Percentiles rank a stretch among this genome's conserved stretches.
Conservation (phyloP, 2,797 vertebrate species). For the Paramormyrops hopkinsi region DNA sequence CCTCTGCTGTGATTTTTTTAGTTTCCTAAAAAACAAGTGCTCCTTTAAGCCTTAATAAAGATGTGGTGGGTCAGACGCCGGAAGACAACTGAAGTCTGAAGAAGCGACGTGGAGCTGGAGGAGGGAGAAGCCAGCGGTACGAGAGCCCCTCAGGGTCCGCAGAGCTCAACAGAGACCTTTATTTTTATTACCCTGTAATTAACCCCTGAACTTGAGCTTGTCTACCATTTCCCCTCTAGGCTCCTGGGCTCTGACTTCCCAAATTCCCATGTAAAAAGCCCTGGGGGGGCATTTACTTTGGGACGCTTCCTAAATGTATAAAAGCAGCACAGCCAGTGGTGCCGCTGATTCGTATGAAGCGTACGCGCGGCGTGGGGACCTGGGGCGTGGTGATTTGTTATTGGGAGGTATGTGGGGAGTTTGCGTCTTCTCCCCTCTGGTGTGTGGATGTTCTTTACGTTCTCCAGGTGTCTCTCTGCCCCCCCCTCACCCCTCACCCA, state of each 20-base stretch:
- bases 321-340: not conserved
- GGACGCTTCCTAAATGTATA: not conserved
- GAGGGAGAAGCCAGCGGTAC: not conserved
- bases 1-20: not conserved
- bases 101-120: slow-evolving; percentile 33
- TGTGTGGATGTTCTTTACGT: not conserved
- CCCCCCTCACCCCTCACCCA: too few relatives aligned
- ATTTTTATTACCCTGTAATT: not conserved
- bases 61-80: slow-evolving; percentile 42
- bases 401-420: not conserved
- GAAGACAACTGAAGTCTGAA: slow-evolving; percentile 55
- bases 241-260: not conserved
- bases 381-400: not conserved
- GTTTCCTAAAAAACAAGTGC: not conserved
- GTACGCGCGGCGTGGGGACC: not conserved
- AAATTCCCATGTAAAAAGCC: not conserved
- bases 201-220: not conserved
- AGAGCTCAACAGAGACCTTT: not conserved
- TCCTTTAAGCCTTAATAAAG: slow-evolving; percentile 34
- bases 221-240: not conserved
- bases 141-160: not conserved
- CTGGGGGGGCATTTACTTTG: not conserved
- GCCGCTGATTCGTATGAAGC: not conserved
- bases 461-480: not conserved
- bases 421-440: not conserved